phyloP scores from a whole-genome alignment of 2,113 vertebrate species.

The Siphamia tubifer region DNA sequence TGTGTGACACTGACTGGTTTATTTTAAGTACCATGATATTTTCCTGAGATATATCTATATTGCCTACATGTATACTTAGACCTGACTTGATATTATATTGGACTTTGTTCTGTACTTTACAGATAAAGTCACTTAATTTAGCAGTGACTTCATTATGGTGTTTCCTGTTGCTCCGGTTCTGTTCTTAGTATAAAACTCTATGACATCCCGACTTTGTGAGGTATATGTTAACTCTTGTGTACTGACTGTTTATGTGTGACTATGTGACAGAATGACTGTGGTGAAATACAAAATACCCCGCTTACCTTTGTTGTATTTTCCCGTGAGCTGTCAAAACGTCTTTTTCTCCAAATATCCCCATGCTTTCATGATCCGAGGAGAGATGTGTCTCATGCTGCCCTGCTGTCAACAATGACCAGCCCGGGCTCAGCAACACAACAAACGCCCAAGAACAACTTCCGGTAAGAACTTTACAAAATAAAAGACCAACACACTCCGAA shows the following conservation, averaged over 20 bases:
- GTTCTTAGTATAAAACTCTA: neutral
- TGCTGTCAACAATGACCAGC: slow-evolving; percentile 42
- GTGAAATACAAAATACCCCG: neutral
- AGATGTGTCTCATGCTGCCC: slow-evolving; percentile 51
- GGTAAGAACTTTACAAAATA: slow-evolving; percentile 48
- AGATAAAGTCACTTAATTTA: neutral
- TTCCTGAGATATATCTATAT: too few relatives aligned
- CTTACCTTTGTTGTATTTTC: slow-evolving; percentile 47
- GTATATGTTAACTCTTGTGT: too few relatives aligned
- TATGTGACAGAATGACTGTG: neutral
- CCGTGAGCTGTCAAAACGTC: slow-evolving; percentile 34
- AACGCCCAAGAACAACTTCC: neutral
- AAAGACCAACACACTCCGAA: neutral
- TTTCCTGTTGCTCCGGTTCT: neutral
- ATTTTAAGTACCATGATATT: too few relatives aligned
- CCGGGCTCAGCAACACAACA: neutral
- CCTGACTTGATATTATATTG: too few relatives aligned
- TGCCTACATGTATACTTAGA: too few relatives aligned
- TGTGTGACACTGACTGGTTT: neutral
- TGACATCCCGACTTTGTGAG: neutral
- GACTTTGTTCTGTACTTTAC: too few relatives aligned
- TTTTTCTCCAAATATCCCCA: slow-evolving; percentile 38
- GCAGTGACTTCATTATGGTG: neutral
- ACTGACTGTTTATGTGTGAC: too few relatives aligned
- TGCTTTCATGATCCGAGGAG: slow-evolving; percentile 37